phyloP scores from a whole-genome alignment of 2,888 invertebrate species.

The Pomacea canaliculata region DNA sequence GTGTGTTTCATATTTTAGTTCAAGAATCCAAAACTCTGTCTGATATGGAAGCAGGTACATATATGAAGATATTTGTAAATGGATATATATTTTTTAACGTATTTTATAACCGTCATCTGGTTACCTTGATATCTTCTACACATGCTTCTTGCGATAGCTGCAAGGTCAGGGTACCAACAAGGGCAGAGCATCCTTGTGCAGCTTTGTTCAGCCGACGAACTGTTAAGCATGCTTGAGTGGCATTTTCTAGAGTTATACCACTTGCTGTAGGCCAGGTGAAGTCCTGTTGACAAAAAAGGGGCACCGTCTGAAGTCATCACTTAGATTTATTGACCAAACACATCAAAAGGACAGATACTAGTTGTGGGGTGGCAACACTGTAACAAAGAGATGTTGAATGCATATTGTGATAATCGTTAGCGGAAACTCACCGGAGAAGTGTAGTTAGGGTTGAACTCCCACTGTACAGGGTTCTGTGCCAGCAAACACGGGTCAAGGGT shows the following conservation, averaged over 20 bases:
- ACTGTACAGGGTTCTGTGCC: conserved; percentile 29
- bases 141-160: conserved; percentile 40
- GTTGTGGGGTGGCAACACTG: no score
- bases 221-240: conserved; percentile 33
- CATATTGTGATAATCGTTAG: background rate
- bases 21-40: no score
- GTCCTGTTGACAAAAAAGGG: conserved; percentile 26
- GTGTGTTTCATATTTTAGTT: no score
- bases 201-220: conserved; percentile 29
- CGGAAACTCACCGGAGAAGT: conserved; percentile 35
- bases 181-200: conserved; percentile 31
- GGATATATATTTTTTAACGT: no score
- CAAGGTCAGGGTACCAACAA: conserved; percentile 31
- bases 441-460: conserved; percentile 38
- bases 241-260: conserved; percentile 42
- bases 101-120: background rate
- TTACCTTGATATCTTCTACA: conserved; percentile 51
- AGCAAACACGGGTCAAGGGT: conserved; percentile 36
- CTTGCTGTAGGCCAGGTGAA: conserved; percentile 46
- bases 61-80: no score
- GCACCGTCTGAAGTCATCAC: no score
- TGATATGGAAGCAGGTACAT: background rate
- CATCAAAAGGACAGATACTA: no score
- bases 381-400: no score
- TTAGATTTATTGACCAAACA: no score